Evolutionary conservation across 2,797 vertebrate species (phyloP), one percentile per base, ranked within the genome.

Genomic region (Tangara arthus): DNA sequence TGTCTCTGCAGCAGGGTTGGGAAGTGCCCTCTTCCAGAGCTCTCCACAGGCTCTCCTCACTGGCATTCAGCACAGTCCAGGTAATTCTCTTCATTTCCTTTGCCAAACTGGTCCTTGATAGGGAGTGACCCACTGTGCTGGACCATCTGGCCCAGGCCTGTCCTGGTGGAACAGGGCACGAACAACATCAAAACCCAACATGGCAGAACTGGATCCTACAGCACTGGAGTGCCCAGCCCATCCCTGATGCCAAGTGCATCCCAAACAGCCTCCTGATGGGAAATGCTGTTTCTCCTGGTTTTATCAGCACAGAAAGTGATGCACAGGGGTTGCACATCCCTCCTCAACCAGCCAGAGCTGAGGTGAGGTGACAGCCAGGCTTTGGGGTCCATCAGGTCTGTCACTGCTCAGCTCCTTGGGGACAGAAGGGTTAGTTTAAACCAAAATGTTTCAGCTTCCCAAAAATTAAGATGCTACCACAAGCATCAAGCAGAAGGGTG

Each of bases 121-220:
- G 50, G 56, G 57, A 69, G 34, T 17, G 60, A 30, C 92, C 80
- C 56, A 37, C 90, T 78, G 92, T 32, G 93, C 72, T 69, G 53
- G 53, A 42, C 93, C 90, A 96, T 76, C 86, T 96, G 95, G 88
- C 69, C 70, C 66, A 72, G 39, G 66, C 61, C 80, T 37, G 66
- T 89, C 70, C 90, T 55, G 9, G 50, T 8, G 35, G 23, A 71
- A n/a, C 18, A n/a, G 70, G 46, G 6, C 4, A 50, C 17, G 88
- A 89, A 44, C 30, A 68, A 41, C 0, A 5, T 46, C 87, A 52
- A 26, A 79, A 70, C 69, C 39, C 91, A 53, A 0, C 1, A 21
- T 24, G 78, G 44, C 12, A 5, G 63, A 87, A 14, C 47, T 28
- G 55, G 22, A 21, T 87, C 81, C 70, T 59, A 3, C 5, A 73